Evolutionary conservation across 2,797 vertebrate genomes (phyloP), one percentile per base, ranked within the genome.

Genomic region (Alosa sapidissima): DNA sequence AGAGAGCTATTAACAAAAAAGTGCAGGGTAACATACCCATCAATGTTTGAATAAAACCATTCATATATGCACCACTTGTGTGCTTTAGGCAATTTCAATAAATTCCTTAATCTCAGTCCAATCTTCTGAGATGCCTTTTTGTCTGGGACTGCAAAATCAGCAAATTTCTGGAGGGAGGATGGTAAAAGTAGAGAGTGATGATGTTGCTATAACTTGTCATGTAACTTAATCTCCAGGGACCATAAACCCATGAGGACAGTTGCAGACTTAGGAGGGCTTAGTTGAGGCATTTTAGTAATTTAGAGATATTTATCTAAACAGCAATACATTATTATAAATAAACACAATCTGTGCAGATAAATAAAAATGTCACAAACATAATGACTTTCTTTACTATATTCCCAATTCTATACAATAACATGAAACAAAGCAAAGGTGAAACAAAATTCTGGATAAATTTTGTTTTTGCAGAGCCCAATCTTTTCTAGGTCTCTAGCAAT

Each of bases 31-130:
- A 16, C 19, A n/a, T 78, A 96, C 96, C 96, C 96, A 92, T 96
- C 96, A 90, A 96, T 96, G 89, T 96, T 96, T 86, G 96, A 96
- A 88, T 97, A 97, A 93, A 97, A 97, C 96, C 96, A 97, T 83
- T 97, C 96, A 0, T 96, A 97, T 91, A 97, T 97, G 88, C 96
- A 97, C 96, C 96, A 97, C 90, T 96, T 97, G 89, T 97, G 96
- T 55, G 96, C 96, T 93, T 97, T 97, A 83, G 96, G 96, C 86
- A 97, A 95, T 86, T 97, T 97, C 48, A 97, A 93, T 48, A 97
- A 92, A 87, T 97, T 97, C 36, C 96, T 95, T 87, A 97, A 92
- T 82, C 96, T 92, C 72, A 96, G 93, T 83, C 96, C 96, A 89
- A 96, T 96, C 92, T 96, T 96, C 91, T 96, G 96, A 24, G 96